Evolutionary conservation across 1,140 invertebrate genomes (phyloP).

Genomic region (Anadara kagoshimensis): DNA sequence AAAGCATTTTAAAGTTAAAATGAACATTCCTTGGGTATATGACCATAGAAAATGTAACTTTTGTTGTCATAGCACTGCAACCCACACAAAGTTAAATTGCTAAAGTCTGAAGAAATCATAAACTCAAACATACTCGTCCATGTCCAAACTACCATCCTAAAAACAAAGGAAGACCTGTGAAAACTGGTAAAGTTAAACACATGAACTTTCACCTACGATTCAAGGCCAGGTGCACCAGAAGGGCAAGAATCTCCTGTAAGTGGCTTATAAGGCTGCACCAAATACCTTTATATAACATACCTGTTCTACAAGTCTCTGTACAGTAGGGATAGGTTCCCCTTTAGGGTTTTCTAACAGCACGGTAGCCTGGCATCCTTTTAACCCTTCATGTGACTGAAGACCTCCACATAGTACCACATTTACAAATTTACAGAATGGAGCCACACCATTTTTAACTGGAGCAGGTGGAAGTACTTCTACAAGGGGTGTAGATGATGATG

Average conservation of each 20-base stretch:
- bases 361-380: constrained; percentile 77
- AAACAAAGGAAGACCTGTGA: too few relatives aligned
- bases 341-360: constrained; percentile 84
- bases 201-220: not conserved
- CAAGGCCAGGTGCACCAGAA: not conserved
- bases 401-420: constrained; percentile 83
- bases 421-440: constrained; percentile 79
- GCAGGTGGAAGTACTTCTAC: constrained; percentile 43
- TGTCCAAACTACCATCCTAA: too few relatives aligned
- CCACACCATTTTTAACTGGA: constrained; percentile 49
- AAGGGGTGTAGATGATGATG: not conserved
- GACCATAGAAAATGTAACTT: too few relatives aligned
- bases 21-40: too few relatives aligned
- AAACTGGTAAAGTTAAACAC: too few relatives aligned
- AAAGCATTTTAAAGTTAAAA: too few relatives aligned
- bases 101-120: too few relatives aligned
- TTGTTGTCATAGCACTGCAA: too few relatives aligned
- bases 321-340: constrained; percentile 65
- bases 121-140: too few relatives aligned
- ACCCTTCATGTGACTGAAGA: constrained; percentile 79
- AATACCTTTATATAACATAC: constrained; percentile 48
- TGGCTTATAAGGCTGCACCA: not conserved
- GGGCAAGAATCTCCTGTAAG: not conserved
- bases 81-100: too few relatives aligned
- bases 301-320: constrained; percentile 66